Evolutionary conservation across 2,888 invertebrate genomes (phyloP), one percentile per base, ranked within the genome.

Genomic region (Machimus rusticus): DNA sequence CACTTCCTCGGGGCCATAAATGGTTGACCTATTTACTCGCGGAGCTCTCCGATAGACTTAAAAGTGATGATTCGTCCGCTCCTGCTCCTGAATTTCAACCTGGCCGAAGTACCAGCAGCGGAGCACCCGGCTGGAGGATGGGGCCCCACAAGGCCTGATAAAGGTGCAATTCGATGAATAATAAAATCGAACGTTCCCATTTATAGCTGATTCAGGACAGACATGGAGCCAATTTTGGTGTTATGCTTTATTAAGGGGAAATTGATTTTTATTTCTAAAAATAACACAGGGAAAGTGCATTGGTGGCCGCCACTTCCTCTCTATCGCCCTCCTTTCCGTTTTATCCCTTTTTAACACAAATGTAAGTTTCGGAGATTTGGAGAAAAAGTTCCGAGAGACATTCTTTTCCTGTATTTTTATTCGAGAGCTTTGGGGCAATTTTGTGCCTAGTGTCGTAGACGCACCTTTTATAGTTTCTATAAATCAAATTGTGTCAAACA

Each of bases 11-110:
- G 39, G 31, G 43, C 31, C 39, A 74, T 74, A 85, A 85, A 85
- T 85, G 85, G 74, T 74, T 85, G 85, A 85, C 85, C 85, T 85
- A 85, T 85, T 46, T 85, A 85, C 34, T 46, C 19, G 5, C 12
- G 34, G 37, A 16, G 28, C 19, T 14, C 34, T 37, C 31, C 16
- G 39, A 74, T 74, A 85, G 51, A 34, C 84, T 84, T 74, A 84
- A 74, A 74, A 85, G 23, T 74, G 23, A 82, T 82, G 37, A 57
- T 82, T 82, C 37, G 82, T 57, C 31, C 37, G 12, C 82, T 82
- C n/a, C 37, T 34, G 43, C 43, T 55, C 51, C 66, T 19, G 28
- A 3, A 66, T 14, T 23, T 43, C 78, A 39, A 81, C 81, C 51
- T 28, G 34, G 19, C 46, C n/a, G 23, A 23, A 78, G 46, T 1